Evolutionary conservation across 2,797 vertebrate species (phyloP), one percentile per base, ranked within the genome.

Genomic region (Labeo calbasu): DNA sequence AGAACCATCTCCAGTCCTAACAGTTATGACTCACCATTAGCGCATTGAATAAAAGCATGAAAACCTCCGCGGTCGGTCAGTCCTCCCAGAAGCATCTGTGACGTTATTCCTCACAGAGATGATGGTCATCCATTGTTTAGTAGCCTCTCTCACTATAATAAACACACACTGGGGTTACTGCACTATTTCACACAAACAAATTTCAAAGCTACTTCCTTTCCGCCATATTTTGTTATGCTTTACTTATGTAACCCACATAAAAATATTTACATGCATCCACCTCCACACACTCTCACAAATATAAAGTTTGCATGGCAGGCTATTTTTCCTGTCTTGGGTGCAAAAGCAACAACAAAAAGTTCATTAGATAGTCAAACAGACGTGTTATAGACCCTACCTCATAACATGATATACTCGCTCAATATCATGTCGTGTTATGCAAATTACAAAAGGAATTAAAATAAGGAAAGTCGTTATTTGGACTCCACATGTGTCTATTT

Each of bases 11-110:
- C 77, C 81, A 82, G 65, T 79, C 69, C 75, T 50, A 87, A 73
- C 82, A 86, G 71, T 85, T 79, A 88, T 87, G 85, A 89, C 83
- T 89, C 86, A 89, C 79, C 84, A 82, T 79, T 82, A 84, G 78
- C 48, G 36, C 80, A 88, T 65, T 51, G 80, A 85, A 86, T 77
- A 86, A 77, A 83, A 79, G 50, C 82, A 83, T 86, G 76, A 86
- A 85, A 87, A 83, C 76, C 72, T 85, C 75, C 13, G 25, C 46
- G 68, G 80, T 81, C 25, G 23, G 59, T 25, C 72, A 65, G 43
- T 53, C 19, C 21, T 82, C 28, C 70, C 25, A 65, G 23, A 82
- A 50, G 53, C 68, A 65, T 73, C 79, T 32, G n/a, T 71, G 79
- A 81, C 23, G 66, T 66, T 53, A 66, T 79, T 71, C n/a, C 79